A percentile compares a stretch with the other conserved stretches of the same genome.
phyloP scores from a whole-genome alignment of 2,888 invertebrate genomes.

The Lagria hirta region DNA sequence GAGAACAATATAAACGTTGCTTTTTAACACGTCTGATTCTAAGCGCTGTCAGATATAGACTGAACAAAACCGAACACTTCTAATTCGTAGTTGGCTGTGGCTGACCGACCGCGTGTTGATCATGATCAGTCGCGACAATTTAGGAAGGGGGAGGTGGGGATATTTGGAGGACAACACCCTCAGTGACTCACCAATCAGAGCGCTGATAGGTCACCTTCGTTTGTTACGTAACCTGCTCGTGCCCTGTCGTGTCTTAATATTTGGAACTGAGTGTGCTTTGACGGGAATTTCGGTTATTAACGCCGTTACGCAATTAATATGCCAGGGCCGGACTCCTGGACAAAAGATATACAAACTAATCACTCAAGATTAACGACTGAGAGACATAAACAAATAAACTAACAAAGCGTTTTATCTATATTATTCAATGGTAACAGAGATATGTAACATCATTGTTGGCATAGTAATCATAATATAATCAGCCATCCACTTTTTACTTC shows the following conservation, averaged over 20 bases:
- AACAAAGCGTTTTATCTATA: no score
- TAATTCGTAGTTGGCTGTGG: slow-evolving; percentile 20
- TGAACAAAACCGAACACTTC: slow-evolving; percentile 12
- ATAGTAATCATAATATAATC: no score
- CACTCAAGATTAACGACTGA: no score
- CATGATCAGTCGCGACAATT: slow-evolving; percentile 32
- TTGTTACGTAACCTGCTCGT: slow-evolving; percentile 49
- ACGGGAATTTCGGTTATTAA: slow-evolving; percentile 30
- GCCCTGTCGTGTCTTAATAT: slow-evolving; percentile 35
- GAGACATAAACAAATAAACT: no score
- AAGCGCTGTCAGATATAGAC: slow-evolving; percentile 8
- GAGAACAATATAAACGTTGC: slow-evolving; percentile 12
- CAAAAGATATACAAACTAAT: no score
- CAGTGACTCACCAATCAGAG: slow-evolving; percentile 57
- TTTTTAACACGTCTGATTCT: slow-evolving; percentile 11
- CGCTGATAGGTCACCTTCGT: slow-evolving; percentile 57
- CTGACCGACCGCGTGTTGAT: slow-evolving; percentile 33
- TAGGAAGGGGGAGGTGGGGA: slow-evolving; percentile 43
- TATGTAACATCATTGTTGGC: no score
- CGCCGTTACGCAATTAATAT: slow-evolving; percentile 22
- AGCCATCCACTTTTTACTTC: no score
- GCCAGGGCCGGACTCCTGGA: no score
- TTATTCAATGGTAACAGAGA: no score
- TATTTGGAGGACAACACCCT: slow-evolving; percentile 56
- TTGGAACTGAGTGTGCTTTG: slow-evolving; percentile 34